Conservation (phyloP, 1,140 invertebrate genomes). For the Choristoneura fumiferana region DNA sequence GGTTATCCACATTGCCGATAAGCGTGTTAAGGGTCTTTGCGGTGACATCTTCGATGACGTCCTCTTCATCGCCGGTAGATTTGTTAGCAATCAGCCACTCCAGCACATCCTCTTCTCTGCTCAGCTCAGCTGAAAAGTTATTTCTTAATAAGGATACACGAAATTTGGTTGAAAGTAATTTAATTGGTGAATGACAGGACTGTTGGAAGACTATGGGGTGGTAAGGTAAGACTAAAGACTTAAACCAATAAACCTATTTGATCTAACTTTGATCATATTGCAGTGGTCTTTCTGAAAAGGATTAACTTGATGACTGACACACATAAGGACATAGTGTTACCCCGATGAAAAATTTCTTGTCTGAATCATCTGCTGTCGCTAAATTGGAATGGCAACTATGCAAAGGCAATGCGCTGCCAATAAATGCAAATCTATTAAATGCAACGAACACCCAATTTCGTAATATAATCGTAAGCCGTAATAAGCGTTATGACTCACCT, state of each 20-base stretch:
- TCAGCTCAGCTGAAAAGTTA: conserved; percentile 88
- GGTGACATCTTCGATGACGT: conserved; percentile 96
- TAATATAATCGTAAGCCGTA: conserved; percentile 42
- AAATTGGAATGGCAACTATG: no score
- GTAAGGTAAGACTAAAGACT: no score
- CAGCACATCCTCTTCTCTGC: conserved; percentile 93
- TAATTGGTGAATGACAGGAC: no score
- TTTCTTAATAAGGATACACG: not conserved
- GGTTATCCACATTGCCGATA: conserved; percentile 93
- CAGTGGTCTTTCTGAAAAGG: no score
- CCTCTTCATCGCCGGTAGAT: conserved; percentile 94
- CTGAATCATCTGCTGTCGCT: conserved; percentile 2
- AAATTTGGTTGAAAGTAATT: no score
- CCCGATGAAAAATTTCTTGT: no score
- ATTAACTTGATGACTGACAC: no score
- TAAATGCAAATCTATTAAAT: conserved; percentile 23
- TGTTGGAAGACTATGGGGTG: no score
- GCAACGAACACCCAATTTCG: conserved; percentile 29
- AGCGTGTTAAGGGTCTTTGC: conserved; percentile 92
- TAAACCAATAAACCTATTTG: no score
- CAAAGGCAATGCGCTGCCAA: conserved; percentile 16
- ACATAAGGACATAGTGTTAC: no score
- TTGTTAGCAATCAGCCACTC: conserved; percentile 96
- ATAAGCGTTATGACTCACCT: conserved; percentile 76
- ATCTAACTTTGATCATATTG: no score